Evolutionary conservation across 2,888 invertebrate species (phyloP).

Genomic region (Lasioglossum marginatum): DNA sequence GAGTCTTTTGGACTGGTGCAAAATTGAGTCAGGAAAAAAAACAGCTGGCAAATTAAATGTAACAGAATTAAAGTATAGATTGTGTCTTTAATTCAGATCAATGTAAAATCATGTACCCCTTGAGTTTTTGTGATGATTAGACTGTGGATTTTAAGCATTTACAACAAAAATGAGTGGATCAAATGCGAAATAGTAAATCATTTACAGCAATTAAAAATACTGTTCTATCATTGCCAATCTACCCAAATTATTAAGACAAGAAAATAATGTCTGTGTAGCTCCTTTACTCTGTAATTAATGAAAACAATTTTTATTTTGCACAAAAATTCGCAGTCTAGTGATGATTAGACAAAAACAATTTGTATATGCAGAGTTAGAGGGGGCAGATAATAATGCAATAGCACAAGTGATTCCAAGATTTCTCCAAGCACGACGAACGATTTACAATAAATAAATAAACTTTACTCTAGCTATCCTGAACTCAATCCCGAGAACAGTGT

Average conservation of each 20-base stretch:
- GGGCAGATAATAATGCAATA: not conserved
- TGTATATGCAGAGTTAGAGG: not conserved
- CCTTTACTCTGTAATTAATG: not conserved
- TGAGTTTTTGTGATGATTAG: too few relatives aligned
- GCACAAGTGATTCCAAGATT: not conserved
- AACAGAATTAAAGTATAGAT: too few relatives aligned
- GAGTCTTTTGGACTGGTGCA: too few relatives aligned
- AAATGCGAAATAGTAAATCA: not conserved
- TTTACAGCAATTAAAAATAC: not conserved
- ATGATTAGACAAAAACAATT: not conserved
- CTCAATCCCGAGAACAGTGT: not conserved
- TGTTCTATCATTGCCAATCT: not conserved
- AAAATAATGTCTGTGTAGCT: not conserved
- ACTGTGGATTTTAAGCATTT: too few relatives aligned
- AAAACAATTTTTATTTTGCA: not conserved
- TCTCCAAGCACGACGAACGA: not conserved
- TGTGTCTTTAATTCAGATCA: too few relatives aligned
- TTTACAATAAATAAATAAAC: slow-evolving; percentile 17
- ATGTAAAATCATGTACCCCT: too few relatives aligned
- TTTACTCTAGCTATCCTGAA: too few relatives aligned
- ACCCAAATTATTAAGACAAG: not conserved
- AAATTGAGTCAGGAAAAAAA: too few relatives aligned
- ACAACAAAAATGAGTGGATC: too few relatives aligned
- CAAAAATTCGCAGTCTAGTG: not conserved
- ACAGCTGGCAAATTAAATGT: too few relatives aligned